Evolutionary conservation across 2,113 vertebrate genomes (phyloP).

Genomic region (Apodemus speciosus): DNA sequence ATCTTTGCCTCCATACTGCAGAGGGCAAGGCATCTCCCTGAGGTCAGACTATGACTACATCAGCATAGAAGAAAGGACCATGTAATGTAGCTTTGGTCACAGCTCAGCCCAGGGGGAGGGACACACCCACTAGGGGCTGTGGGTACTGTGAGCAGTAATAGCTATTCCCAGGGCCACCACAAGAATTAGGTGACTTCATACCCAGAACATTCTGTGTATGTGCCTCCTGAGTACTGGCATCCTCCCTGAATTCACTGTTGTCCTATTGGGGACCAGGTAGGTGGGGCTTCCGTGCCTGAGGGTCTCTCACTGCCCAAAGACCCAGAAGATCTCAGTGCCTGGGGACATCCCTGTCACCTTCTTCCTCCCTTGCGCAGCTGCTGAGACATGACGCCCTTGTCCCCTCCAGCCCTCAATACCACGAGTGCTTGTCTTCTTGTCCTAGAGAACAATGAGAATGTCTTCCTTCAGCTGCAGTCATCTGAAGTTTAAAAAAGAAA

Average conservation of each 20-base stretch:
- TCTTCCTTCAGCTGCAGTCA: conserved; percentile 59
- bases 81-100: accelerated
- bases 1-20: background rate
- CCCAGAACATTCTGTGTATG: background rate
- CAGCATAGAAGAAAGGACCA: background rate
- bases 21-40: background rate
- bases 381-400: background rate
- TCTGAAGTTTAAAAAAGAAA: conserved; percentile 75
- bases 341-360: background rate
- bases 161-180: background rate
- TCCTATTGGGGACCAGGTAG: accelerated
- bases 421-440: conserved; percentile 57
- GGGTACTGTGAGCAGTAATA: accelerated
- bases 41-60: too few relatives aligned
- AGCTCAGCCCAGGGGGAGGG: accelerated
- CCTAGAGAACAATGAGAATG: conserved; percentile 63
- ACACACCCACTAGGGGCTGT: accelerated
- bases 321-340: accelerated
- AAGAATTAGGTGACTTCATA: background rate
- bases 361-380: too few relatives aligned
- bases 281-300: accelerated
- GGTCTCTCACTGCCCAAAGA: accelerated
- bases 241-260: background rate
- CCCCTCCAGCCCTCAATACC: background rate
- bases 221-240: too few relatives aligned